A percentile compares a stretch with the other conserved stretches of the same genome.
Evolutionary conservation across 2,888 invertebrate genomes (phyloP).

Genomic region (Cerastoderma edule): DNA sequence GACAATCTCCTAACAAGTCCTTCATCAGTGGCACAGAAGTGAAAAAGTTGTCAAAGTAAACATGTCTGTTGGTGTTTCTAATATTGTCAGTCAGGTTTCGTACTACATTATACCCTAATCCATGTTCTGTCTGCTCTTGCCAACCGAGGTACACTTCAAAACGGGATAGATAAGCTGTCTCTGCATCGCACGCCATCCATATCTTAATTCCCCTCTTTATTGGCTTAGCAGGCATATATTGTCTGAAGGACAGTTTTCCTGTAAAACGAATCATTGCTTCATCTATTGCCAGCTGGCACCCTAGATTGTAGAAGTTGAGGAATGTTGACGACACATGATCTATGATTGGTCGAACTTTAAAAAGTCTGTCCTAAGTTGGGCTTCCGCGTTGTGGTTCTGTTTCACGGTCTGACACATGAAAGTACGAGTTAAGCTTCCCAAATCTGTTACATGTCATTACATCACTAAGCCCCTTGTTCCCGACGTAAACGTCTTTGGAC

Average conservation of each 20-base stretch:
- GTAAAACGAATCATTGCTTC: conserved; percentile 40
- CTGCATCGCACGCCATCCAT: too few relatives aligned
- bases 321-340: neutral
- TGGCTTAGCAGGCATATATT: conserved; percentile 52
- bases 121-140: conserved; percentile 16
- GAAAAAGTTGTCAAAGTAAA: conserved; percentile 43
- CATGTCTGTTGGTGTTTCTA: neutral
- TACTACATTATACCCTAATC: conserved; percentile 40
- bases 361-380: neutral
- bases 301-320: too few relatives aligned
- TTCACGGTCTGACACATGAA: neutral
- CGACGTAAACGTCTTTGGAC: neutral
- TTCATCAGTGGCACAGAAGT: conserved; percentile 36
- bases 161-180: too few relatives aligned
- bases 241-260: conserved; percentile 39
- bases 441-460: neutral
- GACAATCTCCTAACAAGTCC: conserved; percentile 13
- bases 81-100: conserved; percentile 30
- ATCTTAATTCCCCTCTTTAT: conserved; percentile 47
- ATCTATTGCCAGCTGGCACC: conserved; percentile 46
- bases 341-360: neutral
- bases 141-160: too few relatives aligned
- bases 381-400: neutral
- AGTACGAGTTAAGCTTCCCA: neutral
- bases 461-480: neutral